These are phyloP conservation scores for Cantharis nigra DNA, from an alignment of 2,888 invertebrate species.

Conservation along the genomic window DNA sequence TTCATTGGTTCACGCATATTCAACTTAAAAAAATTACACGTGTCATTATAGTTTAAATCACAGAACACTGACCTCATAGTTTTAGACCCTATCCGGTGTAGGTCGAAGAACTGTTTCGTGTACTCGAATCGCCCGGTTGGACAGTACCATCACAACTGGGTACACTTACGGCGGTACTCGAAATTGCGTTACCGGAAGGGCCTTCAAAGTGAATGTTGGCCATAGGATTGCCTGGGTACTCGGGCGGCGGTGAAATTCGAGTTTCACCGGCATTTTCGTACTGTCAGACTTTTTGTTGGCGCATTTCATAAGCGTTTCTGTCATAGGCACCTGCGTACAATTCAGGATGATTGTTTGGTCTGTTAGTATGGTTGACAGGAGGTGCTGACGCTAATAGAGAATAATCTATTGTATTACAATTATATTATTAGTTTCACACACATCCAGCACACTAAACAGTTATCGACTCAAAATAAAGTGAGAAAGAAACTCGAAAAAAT, in stretches of 20 bases:
- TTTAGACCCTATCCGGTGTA: constrained; percentile 23
- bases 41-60: constrained; percentile 43
- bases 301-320: constrained; percentile 73
- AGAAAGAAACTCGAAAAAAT: neutral
- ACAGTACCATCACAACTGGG: constrained; percentile 22
- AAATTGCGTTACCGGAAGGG: constrained; percentile 28
- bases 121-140: constrained; percentile 16
- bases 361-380: constrained; percentile 44
- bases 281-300: constrained; percentile 70
- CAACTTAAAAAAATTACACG: constrained; percentile 38
- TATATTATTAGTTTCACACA: constrained; percentile 19
- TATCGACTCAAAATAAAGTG: neutral
- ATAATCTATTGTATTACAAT: constrained; percentile 42
- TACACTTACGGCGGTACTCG: constrained; percentile 17
- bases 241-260: constrained; percentile 54
- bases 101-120: constrained; percentile 24
- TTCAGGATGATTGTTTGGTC: constrained; percentile 61
- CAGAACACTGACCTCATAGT: constrained; percentile 44
- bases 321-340: constrained; percentile 77
- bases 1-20: constrained; percentile 42
- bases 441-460: constrained; percentile 1
- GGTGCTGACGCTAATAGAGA: constrained; percentile 57
- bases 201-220: constrained; percentile 46
- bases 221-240: constrained; percentile 54
- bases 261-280: constrained; percentile 45